Evolutionary conservation across 2,888 invertebrate species (phyloP).

Genomic region (Heterodera filipjevi): DNA sequence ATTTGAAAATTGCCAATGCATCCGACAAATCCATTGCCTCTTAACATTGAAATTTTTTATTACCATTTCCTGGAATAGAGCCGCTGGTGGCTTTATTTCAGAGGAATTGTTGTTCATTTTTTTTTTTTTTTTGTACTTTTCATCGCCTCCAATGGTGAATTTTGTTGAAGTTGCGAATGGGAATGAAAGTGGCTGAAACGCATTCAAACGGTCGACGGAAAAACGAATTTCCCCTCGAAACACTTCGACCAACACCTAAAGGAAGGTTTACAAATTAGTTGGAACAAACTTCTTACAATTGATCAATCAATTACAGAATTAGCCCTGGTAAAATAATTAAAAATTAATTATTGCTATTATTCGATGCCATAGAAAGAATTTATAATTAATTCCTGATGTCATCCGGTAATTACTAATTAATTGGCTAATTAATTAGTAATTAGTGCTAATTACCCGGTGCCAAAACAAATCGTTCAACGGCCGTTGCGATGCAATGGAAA

Average conservation of each 20-base stretch:
- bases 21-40: conserved; percentile 48
- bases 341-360: no score
- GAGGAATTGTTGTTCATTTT: neutral
- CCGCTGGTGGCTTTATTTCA: no score
- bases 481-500: conserved; percentile 24
- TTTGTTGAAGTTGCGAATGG: conserved; percentile 6
- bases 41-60: neutral
- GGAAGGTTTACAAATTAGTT: no score
- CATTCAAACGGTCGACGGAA: conserved; percentile 38
- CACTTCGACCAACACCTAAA: conserved; percentile 46
- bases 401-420: no score
- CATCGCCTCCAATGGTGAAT: neutral
- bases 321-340: no score
- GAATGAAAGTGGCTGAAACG: conserved; percentile 24
- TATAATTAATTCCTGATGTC: no score
- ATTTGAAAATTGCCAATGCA: conserved; percentile 51
- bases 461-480: conserved; percentile 55
- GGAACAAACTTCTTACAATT: no score
- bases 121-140: neutral
- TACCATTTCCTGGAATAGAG: no score
- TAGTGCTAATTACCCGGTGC: conserved; percentile 47
- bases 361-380: no score
- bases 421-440: neutral
- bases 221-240: conserved; percentile 47
- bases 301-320: no score